Base-by-base conservation (phyloP, 2,797 vertebrate genomes). In the Enteromius radiatus region DNA sequence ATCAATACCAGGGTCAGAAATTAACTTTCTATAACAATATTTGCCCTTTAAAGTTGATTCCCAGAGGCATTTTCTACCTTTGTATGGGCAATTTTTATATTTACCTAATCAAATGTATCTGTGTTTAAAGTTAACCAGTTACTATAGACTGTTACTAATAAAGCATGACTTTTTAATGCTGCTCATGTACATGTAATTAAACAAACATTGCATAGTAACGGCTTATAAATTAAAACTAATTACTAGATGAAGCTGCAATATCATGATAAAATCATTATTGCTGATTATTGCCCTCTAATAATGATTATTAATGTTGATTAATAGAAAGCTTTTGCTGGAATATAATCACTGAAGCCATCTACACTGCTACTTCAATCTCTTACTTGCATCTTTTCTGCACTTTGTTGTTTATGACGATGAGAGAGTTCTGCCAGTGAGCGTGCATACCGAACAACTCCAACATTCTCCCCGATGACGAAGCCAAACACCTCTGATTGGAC, bases 1-100 rank as follows among this genome's bases (percentile, higher is more conserved):
- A 67, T 77, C 69, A 38, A 73, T 19, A 33, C 61, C 61, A 33
- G 68, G 61, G 61, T 64, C 61, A 64, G 45, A 45, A 73, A 63
- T n/a, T 38, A 28, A 41, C 41, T 52, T 61, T 61, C 11, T 43
- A 43, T 43, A 43, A 43, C 26, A 31, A 63, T 31, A 63, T 19
- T 26, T 59, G 56, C 56, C 11, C 23, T 26, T 11, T 26, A 23
- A 4, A 59, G 56, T 59, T 63, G 15, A 31, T 63, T 63, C 28
- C 1, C 28, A 31, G 28, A 28, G 15, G 61, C 61, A 1, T 31
- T 17, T 63, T 28, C 28, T 61, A 31, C 14, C 26, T 31, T 63
- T 63, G 7, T 9, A 33, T 15, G 15, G 28, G 28, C 61, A 64
- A 33, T 64, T 19, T 64, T 33, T 19, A 64, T 19, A 64, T 64